Percentiles rank a stretch among this genome's conserved stretches.
Conservation (phyloP, 1,140 invertebrate species). For the Glomeris maerens region DNA sequence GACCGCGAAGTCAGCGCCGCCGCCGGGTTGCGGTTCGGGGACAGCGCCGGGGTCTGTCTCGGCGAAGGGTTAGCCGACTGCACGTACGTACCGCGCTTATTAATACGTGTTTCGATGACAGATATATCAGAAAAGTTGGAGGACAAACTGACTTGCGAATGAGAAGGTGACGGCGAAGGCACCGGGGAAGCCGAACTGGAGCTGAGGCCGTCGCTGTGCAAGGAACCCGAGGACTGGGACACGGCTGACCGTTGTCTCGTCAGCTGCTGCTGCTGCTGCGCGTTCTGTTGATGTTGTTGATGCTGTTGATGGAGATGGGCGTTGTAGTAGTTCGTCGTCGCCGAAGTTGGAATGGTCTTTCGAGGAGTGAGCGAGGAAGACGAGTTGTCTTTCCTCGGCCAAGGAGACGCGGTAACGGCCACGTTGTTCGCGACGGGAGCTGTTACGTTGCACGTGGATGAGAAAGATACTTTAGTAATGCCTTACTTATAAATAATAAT, state of each 20-base stretch:
- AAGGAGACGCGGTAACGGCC: too few relatives aligned
- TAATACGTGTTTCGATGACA: constrained; percentile 29
- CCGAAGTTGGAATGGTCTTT: too few relatives aligned
- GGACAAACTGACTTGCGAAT: constrained; percentile 5
- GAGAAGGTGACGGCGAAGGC: constrained; percentile 54
- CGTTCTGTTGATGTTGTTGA: too few relatives aligned
- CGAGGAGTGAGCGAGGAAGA: too few relatives aligned
- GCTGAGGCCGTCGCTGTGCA: constrained; percentile 69
- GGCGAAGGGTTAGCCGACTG: constrained; percentile 25
- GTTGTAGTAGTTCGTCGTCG: too few relatives aligned
- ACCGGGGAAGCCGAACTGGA: constrained; percentile 66
- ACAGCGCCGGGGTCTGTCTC: constrained; percentile 19
- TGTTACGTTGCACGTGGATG: too few relatives aligned
- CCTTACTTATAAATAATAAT: too few relatives aligned
- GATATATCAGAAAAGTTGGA: constrained; percentile 11
- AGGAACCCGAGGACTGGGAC: constrained; percentile 67
- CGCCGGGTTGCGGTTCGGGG: constrained; percentile 14
- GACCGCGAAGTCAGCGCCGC: constrained; percentile 18
- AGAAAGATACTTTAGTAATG: too few relatives aligned
- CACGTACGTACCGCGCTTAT: constrained; percentile 17
- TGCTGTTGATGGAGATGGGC: too few relatives aligned
- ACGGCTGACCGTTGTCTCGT: constrained; percentile 54
- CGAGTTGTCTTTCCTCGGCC: too few relatives aligned
- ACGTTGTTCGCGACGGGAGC: too few relatives aligned
- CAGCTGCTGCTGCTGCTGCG: too few relatives aligned